Percentiles rank a stretch among this genome's conserved stretches.
Evolutionary conservation across 2,888 invertebrate species (phyloP).

Genomic region (Villa cingulata): DNA sequence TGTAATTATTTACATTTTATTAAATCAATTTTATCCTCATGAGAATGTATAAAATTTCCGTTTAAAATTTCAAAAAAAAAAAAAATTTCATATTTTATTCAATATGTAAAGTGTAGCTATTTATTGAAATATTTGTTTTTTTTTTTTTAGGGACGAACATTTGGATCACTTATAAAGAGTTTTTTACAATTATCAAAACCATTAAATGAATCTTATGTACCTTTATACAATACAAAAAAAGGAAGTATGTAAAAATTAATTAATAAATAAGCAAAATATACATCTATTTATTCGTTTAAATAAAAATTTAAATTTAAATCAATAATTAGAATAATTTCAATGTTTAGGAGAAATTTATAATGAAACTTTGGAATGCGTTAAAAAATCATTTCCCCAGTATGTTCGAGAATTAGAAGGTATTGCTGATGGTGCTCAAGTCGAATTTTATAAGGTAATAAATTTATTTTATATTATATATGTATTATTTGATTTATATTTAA

Average conservation of each 20-base stretch:
- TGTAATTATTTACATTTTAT: no score
- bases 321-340: constrained; percentile 3
- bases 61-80: no score
- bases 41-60: no score
- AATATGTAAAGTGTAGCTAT: no score
- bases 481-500: no score
- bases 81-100: no score
- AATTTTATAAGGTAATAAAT: constrained; percentile 59
- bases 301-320: not conserved
- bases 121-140: constrained; percentile 1
- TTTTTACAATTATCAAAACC: constrained; percentile 46
- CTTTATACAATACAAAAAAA: constrained; percentile 53
- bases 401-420: constrained; percentile 69
- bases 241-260: constrained; percentile 39
- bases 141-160: constrained; percentile 59
- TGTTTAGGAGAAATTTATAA: constrained; percentile 48
- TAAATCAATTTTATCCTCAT: no score
- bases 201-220: constrained; percentile 53
- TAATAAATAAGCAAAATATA: no score
- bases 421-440: constrained; percentile 73
- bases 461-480: no score
- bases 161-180: constrained; percentile 56
- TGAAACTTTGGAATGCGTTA: constrained; percentile 53
- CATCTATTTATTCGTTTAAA: not conserved
- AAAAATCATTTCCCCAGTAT: constrained; percentile 64